Evolutionary conservation across 2,113 vertebrate genomes (phyloP), one percentile per base, ranked within the genome.

Genomic region (Condylura cristata): DNA sequence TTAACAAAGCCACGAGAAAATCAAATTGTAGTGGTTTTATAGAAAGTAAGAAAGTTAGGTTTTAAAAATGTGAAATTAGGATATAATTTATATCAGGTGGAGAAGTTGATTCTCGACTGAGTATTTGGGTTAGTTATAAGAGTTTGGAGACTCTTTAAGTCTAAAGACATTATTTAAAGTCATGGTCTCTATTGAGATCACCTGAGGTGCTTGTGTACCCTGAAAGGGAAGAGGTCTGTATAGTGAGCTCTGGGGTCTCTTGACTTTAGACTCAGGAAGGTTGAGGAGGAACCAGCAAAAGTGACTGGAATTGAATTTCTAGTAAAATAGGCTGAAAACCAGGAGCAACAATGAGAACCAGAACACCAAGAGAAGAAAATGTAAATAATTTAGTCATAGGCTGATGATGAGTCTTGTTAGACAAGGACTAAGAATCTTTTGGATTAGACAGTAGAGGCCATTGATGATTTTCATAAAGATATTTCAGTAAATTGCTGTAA

Each of bases 271-370:
- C 26, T 81, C 20, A 66, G 78, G n/a, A 91, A 51, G 37, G 41
- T 48, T 48, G 63, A 76, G 58, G 2, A 75, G 2, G 44, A 86
- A 61, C 8, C 22, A 32, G 4, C 14, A 41, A 51, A 16, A 68
- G 37, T 82, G 48, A 11, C 28, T 90, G 16, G 89, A 94, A 78
- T 37, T 84, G 46, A 72, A 86, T 92, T 81, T 92, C 61, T 82
- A 22, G 46, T 78, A 60, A 89, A 37, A 70, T 24, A 79, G 56
- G 4, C 22, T 86, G 30, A 65, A 68, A 65, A 86, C 68, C n/a
- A 89, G 30, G 44, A 94, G 24, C 3, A 76, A 92, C 60, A 78
- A 30, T 70, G 46, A 91, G 44, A 72, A 72, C 28, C 53, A 39
- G 5, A 89, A 65, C 2, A 11, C 26, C 12, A 75, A 63, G 16